Percentiles rank a stretch among this genome's conserved stretches.
These are phyloP conservation scores for Hyphantria cunea DNA, from an alignment of 1,140 invertebrate genomes.

Conservation along the genomic window DNA sequence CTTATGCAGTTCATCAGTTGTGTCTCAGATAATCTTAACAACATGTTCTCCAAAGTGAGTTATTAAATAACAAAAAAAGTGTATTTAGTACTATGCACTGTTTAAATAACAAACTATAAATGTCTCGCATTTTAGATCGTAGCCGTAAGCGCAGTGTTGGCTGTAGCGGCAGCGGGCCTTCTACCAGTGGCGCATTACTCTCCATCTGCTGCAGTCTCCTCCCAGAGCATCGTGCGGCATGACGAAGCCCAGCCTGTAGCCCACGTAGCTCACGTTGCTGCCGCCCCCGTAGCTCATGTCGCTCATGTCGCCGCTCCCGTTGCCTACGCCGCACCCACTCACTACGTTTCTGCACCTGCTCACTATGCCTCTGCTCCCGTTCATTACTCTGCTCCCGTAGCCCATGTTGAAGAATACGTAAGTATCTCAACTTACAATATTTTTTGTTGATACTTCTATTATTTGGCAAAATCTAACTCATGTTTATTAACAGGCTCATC, in stretches of 20 bases:
- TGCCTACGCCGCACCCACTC: slow-evolving; percentile 49
- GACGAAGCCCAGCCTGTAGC: slow-evolving; percentile 39
- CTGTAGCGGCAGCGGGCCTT: slow-evolving; percentile 54
- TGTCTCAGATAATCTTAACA: slow-evolving; percentile 34
- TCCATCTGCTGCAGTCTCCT: slow-evolving; percentile 45
- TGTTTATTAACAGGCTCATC: slow-evolving; percentile 35
- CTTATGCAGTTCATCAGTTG: slow-evolving; percentile 39
- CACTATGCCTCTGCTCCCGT: slow-evolving; percentile 35
- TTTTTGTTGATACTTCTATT: no score
- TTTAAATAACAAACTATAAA: neutral
- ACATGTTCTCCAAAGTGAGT: slow-evolving; percentile 61
- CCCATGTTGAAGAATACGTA: slow-evolving; percentile 52
- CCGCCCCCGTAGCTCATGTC: slow-evolving; percentile 15
- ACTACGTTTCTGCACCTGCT: slow-evolving; percentile 45
- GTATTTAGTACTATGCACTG: neutral
- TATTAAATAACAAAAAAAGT: neutral
- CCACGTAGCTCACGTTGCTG: slow-evolving; percentile 7
- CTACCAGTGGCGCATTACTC: slow-evolving; percentile 53
- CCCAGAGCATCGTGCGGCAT: slow-evolving; percentile 53
- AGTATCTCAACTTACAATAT: slow-evolving; percentile 16
- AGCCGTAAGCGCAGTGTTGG: slow-evolving; percentile 56
- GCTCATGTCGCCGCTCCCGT: slow-evolving; percentile 37
- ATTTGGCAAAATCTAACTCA: no score
- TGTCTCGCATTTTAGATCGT: slow-evolving; percentile 47
- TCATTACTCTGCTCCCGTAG: slow-evolving; percentile 45